Percentiles rank a stretch among this genome's conserved stretches.
Evolutionary conservation across 2,888 invertebrate genomes (phyloP).

Genomic region (Netelia inedita): DNA sequence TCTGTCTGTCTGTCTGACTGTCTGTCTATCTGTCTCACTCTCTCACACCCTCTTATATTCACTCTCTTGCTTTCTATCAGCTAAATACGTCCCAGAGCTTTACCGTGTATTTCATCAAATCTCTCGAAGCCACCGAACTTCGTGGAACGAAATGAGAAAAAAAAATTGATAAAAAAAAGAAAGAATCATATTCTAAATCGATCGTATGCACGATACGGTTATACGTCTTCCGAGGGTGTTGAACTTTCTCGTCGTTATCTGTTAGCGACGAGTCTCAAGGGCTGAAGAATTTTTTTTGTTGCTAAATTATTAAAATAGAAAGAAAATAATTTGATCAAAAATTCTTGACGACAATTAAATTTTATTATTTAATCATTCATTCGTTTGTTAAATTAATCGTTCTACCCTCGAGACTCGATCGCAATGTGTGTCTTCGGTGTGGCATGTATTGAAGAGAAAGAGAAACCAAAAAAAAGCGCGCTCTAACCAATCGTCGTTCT

Average conservation of each 20-base stretch:
- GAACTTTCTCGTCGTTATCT: conserved; percentile 49
- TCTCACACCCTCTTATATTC: no score
- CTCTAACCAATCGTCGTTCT: conserved; percentile 70
- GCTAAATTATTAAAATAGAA: not conserved
- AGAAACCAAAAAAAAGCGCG: conserved; percentile 63
- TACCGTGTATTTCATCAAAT: not conserved
- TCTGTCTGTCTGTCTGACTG: no score
- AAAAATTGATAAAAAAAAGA: not conserved
- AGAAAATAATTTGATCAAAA: not conserved
- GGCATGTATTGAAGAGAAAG: conserved; percentile 74
- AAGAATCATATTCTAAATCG: conserved; percentile 23
- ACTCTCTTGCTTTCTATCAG: conserved; percentile 36
- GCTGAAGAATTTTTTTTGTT: conserved; percentile 3
- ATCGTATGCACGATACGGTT: conserved; percentile 52
- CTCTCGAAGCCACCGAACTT: not conserved
- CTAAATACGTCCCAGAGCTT: conserved; percentile 1
- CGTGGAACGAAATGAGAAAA: not conserved
- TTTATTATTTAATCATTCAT: not conserved
- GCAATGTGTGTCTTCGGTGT: conserved; percentile 66
- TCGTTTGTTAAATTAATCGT: not conserved
- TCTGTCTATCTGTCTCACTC: no score
- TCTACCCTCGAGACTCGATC: conserved; percentile 31
- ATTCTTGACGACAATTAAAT: not conserved
- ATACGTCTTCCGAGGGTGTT: conserved; percentile 46
- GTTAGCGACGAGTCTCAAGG: conserved; percentile 59